Conservation (phyloP, 2,797 vertebrate species). For the Melanotaenia parkinsoni region DNA sequence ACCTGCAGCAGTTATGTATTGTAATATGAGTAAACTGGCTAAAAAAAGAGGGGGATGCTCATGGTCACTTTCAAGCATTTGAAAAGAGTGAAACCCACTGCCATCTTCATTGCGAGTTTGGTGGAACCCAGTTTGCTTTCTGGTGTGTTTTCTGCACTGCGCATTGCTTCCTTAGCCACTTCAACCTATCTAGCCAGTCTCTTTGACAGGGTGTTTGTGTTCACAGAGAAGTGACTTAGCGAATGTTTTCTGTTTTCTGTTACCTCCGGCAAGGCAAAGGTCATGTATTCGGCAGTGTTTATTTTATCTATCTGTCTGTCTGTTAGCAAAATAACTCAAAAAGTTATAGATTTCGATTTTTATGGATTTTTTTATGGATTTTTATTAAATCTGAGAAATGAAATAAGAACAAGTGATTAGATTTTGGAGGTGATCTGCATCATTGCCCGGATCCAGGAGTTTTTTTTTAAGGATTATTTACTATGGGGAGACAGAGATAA, state of each 20-base stretch:
- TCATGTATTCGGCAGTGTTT: too few relatives aligned
- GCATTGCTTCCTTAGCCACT: neutral
- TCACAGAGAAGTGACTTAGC: neutral
- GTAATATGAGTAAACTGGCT: neutral
- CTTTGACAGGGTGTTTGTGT: neutral
- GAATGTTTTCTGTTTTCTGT: neutral
- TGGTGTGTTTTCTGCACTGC: neutral
- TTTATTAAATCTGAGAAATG: too few relatives aligned
- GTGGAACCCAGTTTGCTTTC: neutral
- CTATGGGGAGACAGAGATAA: too few relatives aligned
- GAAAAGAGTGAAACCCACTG: neutral
- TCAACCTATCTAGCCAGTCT: neutral
- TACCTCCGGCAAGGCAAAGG: too few relatives aligned
- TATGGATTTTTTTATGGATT: too few relatives aligned
- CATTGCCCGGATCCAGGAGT: too few relatives aligned
- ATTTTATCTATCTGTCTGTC: too few relatives aligned
- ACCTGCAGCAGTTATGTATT: neutral
- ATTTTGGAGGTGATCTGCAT: too few relatives aligned
- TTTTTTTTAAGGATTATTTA: too few relatives aligned
- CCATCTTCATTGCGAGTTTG: neutral
- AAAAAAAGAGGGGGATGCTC: neutral
- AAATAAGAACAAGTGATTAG: too few relatives aligned
- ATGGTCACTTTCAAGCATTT: constrained; percentile 5
- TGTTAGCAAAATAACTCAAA: too few relatives aligned
- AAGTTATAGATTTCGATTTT: too few relatives aligned